Percentiles rank a stretch among this genome's conserved stretches.
Evolutionary conservation across 2,797 vertebrate species (phyloP).

Genomic region (Coracias cyanogaster): DNA sequence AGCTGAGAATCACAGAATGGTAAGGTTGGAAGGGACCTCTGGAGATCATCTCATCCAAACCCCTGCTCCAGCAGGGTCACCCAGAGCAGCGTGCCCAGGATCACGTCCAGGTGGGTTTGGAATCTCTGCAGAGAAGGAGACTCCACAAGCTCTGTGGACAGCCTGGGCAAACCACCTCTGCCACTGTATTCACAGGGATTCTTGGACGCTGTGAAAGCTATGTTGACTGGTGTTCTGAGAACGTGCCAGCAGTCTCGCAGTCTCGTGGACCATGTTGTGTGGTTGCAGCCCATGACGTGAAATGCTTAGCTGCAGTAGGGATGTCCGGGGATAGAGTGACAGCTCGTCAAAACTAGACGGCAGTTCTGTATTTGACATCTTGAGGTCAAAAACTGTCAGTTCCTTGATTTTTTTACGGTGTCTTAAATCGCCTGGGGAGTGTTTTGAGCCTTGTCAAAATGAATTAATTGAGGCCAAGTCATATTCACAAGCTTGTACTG

Average conservation of each 20-base stretch:
- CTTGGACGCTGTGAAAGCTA: rapidly evolving
- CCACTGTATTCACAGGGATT: not conserved
- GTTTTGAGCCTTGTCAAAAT: conserved; percentile 56
- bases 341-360: not conserved
- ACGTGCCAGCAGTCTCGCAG: not conserved
- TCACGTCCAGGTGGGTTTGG: not conserved
- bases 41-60: not conserved
- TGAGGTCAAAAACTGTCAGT: conserved; percentile 34
- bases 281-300: not conserved
- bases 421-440: not conserved
- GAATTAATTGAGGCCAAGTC: conserved; percentile 36
- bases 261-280: rapidly evolving
- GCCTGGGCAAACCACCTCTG: not conserved
- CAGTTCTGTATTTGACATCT: conserved; percentile 18
- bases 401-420: conserved; percentile 10
- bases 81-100: not conserved
- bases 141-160: not conserved
- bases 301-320: not conserved
- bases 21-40: not conserved
- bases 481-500: conserved; percentile 1
- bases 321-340: not conserved
- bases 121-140: not conserved
- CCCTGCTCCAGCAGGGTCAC: not conserved
- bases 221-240: not conserved
- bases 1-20: not conserved